A percentile compares a stretch with the other conserved stretches of the same genome.
phyloP scores from a whole-genome alignment of 1,140 invertebrate genomes.

The Micrasema longulum region DNA sequence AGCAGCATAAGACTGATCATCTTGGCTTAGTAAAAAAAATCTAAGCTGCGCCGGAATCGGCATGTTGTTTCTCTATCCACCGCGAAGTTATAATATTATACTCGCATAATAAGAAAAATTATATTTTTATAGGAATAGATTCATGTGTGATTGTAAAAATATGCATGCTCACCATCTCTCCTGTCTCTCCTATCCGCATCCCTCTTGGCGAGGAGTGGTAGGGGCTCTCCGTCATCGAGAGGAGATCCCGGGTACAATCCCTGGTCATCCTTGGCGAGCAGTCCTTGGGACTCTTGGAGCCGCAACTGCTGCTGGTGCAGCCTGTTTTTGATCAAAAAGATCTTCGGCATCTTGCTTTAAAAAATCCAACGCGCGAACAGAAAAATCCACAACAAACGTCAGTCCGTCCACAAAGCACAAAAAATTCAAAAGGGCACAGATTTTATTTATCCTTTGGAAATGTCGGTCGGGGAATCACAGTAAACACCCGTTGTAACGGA shows the following conservation, averaged over 20 bases:
- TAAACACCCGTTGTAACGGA: conserved; percentile 22
- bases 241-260: conserved; percentile 65
- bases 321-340: conserved; percentile 89
- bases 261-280: conserved; percentile 68
- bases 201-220: conserved; percentile 71
- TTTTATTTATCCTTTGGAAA: conserved; percentile 29
- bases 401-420: conserved; percentile 23
- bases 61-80: no score
- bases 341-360: conserved; percentile 83
- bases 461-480: conserved; percentile 18
- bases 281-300: conserved; percentile 81
- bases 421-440: conserved; percentile 6
- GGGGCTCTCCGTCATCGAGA: conserved; percentile 65
- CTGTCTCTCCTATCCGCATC: conserved; percentile 70
- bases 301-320: conserved; percentile 88
- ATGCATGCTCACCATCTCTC: conserved; percentile 58
- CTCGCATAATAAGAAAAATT: no score
- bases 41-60: no score
- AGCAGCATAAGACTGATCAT: no score
- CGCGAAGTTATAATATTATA: no score
- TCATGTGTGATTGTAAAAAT: no score
- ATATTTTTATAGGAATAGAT: no score
- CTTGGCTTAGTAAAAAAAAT: no score
- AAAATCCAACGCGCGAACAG: background rate
- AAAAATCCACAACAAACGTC: conserved; percentile 31